phyloP scores from a whole-genome alignment of 2,888 invertebrate genomes.

The Mythimna pallens region DNA sequence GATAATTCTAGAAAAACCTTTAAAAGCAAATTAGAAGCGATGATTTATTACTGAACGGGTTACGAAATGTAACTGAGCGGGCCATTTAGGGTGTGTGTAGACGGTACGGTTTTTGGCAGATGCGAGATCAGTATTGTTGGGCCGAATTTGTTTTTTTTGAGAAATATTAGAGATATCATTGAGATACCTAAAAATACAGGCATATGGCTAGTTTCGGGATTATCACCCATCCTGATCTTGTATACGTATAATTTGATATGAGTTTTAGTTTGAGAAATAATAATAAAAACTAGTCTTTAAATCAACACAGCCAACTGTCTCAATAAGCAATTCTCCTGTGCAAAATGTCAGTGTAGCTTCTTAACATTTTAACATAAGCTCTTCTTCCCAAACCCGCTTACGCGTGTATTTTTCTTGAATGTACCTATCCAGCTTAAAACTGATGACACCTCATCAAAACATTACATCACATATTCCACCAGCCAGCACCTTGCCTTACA shows the following conservation, averaged over 20 bases:
- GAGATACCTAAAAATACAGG: not conserved
- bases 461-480: constrained; percentile 30
- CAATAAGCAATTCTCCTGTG: not conserved
- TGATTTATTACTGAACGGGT: constrained; percentile 87
- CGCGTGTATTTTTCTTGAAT: not conserved
- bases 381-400: not conserved
- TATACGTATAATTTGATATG: not conserved
- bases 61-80: constrained; percentile 81
- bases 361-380: not conserved
- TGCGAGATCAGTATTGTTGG: not conserved
- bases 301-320: not conserved
- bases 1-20: constrained; percentile 88
- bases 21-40: constrained; percentile 90
- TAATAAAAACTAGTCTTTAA: not conserved
- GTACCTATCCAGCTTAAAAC: not conserved
- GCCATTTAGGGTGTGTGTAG: constrained; percentile 64
- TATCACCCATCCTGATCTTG: not conserved
- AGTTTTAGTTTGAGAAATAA: not conserved
- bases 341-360: not conserved
- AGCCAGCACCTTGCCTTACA: constrained; percentile 15
- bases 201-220: not conserved
- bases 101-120: constrained; percentile 9
- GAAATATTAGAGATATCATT: not conserved
- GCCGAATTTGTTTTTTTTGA: not conserved
- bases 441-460: constrained; percentile 12